phyloP scores from a whole-genome alignment of 1,140 invertebrate genomes.

The Listronotus oregonensis region DNA sequence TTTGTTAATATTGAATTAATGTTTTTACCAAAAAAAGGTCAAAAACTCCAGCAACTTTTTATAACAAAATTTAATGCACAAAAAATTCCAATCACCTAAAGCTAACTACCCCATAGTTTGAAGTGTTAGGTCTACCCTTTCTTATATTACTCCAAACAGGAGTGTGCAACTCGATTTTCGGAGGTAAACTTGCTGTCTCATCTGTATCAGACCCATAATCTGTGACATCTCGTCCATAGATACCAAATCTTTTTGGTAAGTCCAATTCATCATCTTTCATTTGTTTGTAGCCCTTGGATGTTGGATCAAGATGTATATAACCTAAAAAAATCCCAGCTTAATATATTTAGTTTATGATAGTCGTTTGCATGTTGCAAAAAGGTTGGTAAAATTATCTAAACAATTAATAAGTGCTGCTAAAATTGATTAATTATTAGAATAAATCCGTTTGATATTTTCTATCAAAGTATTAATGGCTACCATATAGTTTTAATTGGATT shows the following conservation, averaged over 20 bases:
- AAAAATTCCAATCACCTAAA: slow-evolving; percentile 27
- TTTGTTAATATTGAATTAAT: too few relatives aligned
- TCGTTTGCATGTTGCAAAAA: too few relatives aligned
- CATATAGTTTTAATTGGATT: too few relatives aligned
- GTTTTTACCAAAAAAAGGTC: too few relatives aligned
- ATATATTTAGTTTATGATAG: too few relatives aligned
- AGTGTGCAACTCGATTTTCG: slow-evolving; percentile 49
- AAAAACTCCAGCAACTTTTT: too few relatives aligned
- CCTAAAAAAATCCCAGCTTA: too few relatives aligned
- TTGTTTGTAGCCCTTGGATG: slow-evolving; percentile 40
- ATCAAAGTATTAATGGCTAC: too few relatives aligned
- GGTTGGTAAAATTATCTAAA: too few relatives aligned
- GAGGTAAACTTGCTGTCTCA: slow-evolving; percentile 44
- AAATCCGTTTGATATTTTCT: too few relatives aligned
- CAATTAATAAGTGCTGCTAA: too few relatives aligned
- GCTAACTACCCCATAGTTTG: slow-evolving; percentile 28
- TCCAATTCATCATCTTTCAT: slow-evolving; percentile 41
- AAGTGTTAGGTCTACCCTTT: slow-evolving; percentile 47
- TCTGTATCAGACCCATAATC: slow-evolving; percentile 44
- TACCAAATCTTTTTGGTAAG: slow-evolving; percentile 43
- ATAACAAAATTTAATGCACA: not conserved
- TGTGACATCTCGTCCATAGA: slow-evolving; percentile 47
- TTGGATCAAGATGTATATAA: slow-evolving; percentile 30
- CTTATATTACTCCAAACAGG: slow-evolving; percentile 54
- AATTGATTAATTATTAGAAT: too few relatives aligned